Conservation (phyloP, 1,140 invertebrate species). For the Catajapyx aquilonaris region DNA sequence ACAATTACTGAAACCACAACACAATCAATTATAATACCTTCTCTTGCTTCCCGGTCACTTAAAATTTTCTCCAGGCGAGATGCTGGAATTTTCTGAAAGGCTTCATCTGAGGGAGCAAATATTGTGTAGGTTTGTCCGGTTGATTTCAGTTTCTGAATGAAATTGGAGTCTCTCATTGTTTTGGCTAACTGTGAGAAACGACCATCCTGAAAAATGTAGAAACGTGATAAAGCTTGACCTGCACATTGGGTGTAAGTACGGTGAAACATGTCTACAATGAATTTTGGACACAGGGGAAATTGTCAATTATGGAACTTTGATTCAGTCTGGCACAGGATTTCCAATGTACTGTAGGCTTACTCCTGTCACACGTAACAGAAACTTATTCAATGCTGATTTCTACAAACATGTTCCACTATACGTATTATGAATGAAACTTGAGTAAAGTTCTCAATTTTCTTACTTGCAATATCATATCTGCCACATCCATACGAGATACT, state of each 20-base stretch:
- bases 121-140: slow-evolving; percentile 27
- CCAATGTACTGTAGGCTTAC: too few relatives aligned
- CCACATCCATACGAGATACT: slow-evolving; percentile 14
- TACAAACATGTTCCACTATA: too few relatives aligned
- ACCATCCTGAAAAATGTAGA: slow-evolving; percentile 21
- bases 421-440: too few relatives aligned
- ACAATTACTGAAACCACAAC: too few relatives aligned
- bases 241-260: neutral
- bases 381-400: too few relatives aligned
- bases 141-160: slow-evolving; percentile 16
- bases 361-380: too few relatives aligned
- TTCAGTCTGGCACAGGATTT: too few relatives aligned
- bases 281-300: neutral
- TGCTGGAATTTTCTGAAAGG: slow-evolving; percentile 27
- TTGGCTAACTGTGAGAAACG: slow-evolving; percentile 30
- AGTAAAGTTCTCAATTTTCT: too few relatives aligned
- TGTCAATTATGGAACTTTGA: too few relatives aligned
- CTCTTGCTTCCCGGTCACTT: slow-evolving; percentile 17
- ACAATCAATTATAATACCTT: too few relatives aligned
- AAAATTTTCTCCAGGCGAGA: slow-evolving; percentile 19
- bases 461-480: slow-evolving; percentile 15
- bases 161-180: slow-evolving; percentile 26
- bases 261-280: neutral
- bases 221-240: neutral
- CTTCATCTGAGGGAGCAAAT: slow-evolving; percentile 37